phyloP scores from a whole-genome alignment of 53 echinoderm and acorn worm genomes.

The Antedon mediterranea region DNA sequence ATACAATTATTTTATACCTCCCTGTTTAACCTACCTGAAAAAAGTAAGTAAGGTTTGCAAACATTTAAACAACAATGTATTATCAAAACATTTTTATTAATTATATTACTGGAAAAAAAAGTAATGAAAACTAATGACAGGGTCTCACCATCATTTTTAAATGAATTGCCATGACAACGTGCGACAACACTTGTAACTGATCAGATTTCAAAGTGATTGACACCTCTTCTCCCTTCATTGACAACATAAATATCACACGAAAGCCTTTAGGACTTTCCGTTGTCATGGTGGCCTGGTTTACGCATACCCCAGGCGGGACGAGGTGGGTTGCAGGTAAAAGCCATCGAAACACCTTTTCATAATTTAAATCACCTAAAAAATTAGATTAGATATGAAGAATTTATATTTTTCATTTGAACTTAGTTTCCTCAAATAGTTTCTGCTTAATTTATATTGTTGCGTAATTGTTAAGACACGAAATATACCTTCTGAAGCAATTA shows the following conservation, averaged over 20 bases:
- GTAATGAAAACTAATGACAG: no score
- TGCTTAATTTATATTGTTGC: no score
- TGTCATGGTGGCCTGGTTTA: neutral
- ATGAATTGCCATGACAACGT: neutral
- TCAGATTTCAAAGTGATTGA: neutral
- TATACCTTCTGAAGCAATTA: neutral
- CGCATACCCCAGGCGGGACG: neutral
- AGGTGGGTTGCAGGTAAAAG: neutral
- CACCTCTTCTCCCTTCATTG: neutral
- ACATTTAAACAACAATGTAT: no score
- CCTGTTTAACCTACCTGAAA: no score
- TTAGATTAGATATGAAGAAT: neutral
- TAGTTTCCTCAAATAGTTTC: no score
- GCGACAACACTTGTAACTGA: neutral
- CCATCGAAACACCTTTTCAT: neutral
- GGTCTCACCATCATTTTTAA: neutral
- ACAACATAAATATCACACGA: neutral
- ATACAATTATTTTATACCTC: no score
- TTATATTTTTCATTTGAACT: no score
- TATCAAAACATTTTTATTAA: no score
- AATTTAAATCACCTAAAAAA: neutral
- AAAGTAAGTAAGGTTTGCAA: no score
- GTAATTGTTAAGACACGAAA: neutral
- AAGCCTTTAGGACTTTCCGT: neutral
- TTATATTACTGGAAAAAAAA: no score